Evolutionary conservation across 2,888 invertebrate species (phyloP).

Genomic region (Geophilus truncorum): DNA sequence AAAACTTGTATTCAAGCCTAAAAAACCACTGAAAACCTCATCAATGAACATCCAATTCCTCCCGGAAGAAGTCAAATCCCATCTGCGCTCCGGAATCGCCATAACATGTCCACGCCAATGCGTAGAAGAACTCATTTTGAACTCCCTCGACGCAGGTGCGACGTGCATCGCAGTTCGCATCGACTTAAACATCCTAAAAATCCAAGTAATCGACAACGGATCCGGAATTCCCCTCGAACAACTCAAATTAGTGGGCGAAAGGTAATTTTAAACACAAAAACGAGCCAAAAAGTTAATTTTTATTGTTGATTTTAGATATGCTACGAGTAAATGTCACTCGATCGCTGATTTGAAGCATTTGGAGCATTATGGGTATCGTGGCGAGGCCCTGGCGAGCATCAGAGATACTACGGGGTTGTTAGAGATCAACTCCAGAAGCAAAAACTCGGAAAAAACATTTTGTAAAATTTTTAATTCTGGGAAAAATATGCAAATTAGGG

Average conservation of each 20-base stretch:
- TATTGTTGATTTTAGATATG: slow-evolving; percentile 50
- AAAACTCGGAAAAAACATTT: slow-evolving; percentile 54
- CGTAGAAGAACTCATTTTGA: slow-evolving; percentile 62
- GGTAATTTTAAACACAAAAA: slow-evolving; percentile 41
- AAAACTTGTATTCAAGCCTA: no score
- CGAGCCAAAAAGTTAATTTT: neutral
- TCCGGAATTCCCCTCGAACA: slow-evolving; percentile 58
- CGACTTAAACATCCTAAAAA: slow-evolving; percentile 52
- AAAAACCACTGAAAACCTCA: no score
- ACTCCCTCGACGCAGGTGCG: slow-evolving; percentile 65
- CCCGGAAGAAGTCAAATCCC: slow-evolving; percentile 52
- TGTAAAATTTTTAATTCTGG: slow-evolving; percentile 56
- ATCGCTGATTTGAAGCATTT: slow-evolving; percentile 55
- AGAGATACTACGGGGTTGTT: slow-evolving; percentile 56
- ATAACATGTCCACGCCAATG: slow-evolving; percentile 57
- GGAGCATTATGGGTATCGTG: slow-evolving; percentile 61
- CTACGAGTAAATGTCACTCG: slow-evolving; percentile 61
- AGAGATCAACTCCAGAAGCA: slow-evolving; percentile 57
- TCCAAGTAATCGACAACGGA: slow-evolving; percentile 76
- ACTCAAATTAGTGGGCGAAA: slow-evolving; percentile 57
- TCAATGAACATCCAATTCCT: slow-evolving; percentile 40
- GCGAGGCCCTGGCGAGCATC: slow-evolving; percentile 63
- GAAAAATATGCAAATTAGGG: slow-evolving; percentile 48
- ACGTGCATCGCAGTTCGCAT: slow-evolving; percentile 65
- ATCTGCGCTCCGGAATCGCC: slow-evolving; percentile 57